Conservation (phyloP, 2,888 invertebrate species). For the Eretmocerus hayati region DNA sequence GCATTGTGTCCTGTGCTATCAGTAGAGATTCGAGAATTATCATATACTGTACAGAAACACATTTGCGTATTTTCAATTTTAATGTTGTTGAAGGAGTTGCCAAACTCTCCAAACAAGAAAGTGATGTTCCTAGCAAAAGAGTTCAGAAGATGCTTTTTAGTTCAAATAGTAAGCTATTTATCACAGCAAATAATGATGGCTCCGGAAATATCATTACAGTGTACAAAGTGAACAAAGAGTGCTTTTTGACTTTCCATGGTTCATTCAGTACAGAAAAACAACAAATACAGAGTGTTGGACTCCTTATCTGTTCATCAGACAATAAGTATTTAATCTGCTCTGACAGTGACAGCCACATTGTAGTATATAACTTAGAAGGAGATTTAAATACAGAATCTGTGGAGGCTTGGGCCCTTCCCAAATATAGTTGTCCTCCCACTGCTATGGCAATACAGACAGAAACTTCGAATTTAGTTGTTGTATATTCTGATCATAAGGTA, state of each 20-base stretch:
- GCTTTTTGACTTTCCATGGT: slow-evolving; percentile 28
- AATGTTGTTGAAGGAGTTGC: slow-evolving; percentile 48
- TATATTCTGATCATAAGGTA: slow-evolving; percentile 76
- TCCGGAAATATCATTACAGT: slow-evolving; percentile 29
- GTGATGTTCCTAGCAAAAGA: slow-evolving; percentile 31
- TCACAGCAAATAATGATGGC: slow-evolving; percentile 30
- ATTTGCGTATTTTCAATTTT: slow-evolving; percentile 62
- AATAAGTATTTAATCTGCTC: slow-evolving; percentile 61
- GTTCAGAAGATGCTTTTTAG: slow-evolving; percentile 42
- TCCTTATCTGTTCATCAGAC: slow-evolving; percentile 44
- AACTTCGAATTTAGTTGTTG: slow-evolving; percentile 57
- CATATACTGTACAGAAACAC: slow-evolving; percentile 64
- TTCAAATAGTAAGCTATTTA: slow-evolving; percentile 37
- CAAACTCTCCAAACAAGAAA: slow-evolving; percentile 33
- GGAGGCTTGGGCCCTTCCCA: slow-evolving; percentile 58
- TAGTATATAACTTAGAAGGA: slow-evolving; percentile 53
- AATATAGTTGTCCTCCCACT: slow-evolving; percentile 62
- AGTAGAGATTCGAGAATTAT: slow-evolving; percentile 67
- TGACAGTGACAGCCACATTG: slow-evolving; percentile 59
- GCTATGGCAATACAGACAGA: slow-evolving; percentile 62
- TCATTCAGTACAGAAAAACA: slow-evolving; percentile 33
- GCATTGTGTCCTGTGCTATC: slow-evolving; percentile 64
- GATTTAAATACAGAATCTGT: slow-evolving; percentile 26
- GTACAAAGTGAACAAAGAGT: slow-evolving; percentile 34
- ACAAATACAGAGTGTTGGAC: slow-evolving; percentile 28